Percentiles rank a stretch among this genome's conserved stretches.
Evolutionary conservation across 2,888 invertebrate genomes (phyloP).

Genomic region (Patella caerulea): DNA sequence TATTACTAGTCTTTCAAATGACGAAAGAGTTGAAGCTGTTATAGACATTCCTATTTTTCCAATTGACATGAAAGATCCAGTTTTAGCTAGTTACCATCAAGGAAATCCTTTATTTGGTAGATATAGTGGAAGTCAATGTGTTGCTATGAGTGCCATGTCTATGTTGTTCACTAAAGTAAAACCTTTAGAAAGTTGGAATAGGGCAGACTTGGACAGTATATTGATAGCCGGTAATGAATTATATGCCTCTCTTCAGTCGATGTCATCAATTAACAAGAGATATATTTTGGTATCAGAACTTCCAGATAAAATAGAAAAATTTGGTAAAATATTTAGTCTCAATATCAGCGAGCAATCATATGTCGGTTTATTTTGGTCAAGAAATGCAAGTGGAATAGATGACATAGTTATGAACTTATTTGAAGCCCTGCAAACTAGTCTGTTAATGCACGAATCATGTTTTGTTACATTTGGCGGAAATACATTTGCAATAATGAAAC

Average conservation of each 20-base stretch:
- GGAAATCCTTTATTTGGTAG: not conserved
- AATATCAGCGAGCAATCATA: too few species aligned
- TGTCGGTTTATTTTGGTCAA: too few species aligned
- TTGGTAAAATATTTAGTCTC: too few species aligned
- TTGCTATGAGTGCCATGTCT: not conserved
- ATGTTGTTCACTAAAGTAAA: not conserved
- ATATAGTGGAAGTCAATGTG: not conserved
- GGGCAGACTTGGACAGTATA: not conserved
- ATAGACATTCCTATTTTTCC: too few species aligned
- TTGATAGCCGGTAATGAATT: not conserved
- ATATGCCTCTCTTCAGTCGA: not conserved
- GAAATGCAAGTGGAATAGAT: not conserved
- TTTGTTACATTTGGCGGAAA: not conserved
- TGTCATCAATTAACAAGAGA: too few species aligned
- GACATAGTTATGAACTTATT: not conserved
- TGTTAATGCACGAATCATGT: not conserved
- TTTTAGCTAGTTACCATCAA: not conserved
- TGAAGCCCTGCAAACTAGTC: not conserved
- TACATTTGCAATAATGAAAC: slow-evolving; percentile 5
- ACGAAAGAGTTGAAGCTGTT: too few species aligned
- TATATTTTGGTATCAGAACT: too few species aligned
- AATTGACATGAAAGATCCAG: too few species aligned
- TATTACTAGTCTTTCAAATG: too few species aligned
- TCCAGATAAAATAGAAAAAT: too few species aligned
- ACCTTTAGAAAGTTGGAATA: not conserved